These are phyloP conservation scores for Melitaea cinxia DNA, from an alignment of 1,140 invertebrate species.

Conservation along the genomic window DNA sequence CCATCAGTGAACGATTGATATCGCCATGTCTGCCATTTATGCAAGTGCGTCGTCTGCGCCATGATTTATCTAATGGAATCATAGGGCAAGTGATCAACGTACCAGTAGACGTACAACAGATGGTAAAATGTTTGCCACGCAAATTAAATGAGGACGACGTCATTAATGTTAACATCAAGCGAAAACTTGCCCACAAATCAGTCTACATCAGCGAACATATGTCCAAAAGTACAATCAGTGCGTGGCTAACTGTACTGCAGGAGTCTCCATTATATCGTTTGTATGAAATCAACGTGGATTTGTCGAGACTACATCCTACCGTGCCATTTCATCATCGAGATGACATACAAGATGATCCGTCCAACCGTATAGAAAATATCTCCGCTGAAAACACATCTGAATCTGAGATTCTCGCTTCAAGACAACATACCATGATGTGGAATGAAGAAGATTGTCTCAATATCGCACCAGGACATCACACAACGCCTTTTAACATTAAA, in stretches of 20 bases:
- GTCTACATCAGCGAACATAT: constrained; percentile 40
- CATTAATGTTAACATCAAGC: constrained; percentile 53
- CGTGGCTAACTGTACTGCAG: constrained; percentile 43
- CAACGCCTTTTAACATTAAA: constrained; percentile 37
- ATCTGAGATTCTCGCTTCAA: constrained; percentile 42
- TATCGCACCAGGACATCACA: constrained; percentile 43
- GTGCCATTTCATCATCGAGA: too few species aligned
- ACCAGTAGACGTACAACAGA: constrained; percentile 55
- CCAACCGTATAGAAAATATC: constrained; percentile 43
- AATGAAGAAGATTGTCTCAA: constrained; percentile 49
- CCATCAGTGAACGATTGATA: constrained; percentile 60
- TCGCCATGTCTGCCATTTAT: constrained; percentile 63
- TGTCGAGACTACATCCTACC: too few species aligned
- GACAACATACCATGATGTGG: constrained; percentile 38
- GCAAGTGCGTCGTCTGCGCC: constrained; percentile 62
- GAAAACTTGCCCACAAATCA: constrained; percentile 43
- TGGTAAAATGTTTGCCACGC: constrained; percentile 63
- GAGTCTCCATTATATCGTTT: constrained; percentile 44
- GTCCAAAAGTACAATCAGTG: constrained; percentile 40
- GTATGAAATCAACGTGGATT: constrained; percentile 49
- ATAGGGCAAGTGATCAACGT: constrained; percentile 67
- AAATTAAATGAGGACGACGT: constrained; percentile 55
- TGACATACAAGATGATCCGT: constrained; percentile 42
- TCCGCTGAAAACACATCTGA: constrained; percentile 38
- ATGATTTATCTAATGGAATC: constrained; percentile 60